Evolutionary conservation across 1,140 invertebrate species (phyloP).

Genomic region (Aphelinus atriplicis): DNA sequence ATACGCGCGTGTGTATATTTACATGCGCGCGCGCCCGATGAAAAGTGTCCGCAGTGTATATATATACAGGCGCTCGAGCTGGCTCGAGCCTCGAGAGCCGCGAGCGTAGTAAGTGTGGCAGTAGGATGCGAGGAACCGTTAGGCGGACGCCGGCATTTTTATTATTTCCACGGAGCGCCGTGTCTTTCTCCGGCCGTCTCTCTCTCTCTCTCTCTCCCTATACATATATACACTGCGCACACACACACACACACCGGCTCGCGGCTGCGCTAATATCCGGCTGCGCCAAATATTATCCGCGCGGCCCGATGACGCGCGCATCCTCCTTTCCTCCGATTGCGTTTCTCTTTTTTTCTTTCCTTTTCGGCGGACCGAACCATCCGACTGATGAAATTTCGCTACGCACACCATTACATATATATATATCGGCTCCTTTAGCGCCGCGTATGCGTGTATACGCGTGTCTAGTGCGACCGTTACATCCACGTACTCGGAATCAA

Average conservation of each 20-base stretch:
- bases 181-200: too few relatives aligned
- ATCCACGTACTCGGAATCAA: too few relatives aligned
- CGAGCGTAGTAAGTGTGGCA: slow-evolving; percentile 55
- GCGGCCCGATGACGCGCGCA: slow-evolving; percentile 29
- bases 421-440: too few relatives aligned
- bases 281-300: background rate
- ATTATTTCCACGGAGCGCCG: slow-evolving; percentile 43
- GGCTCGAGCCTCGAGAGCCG: slow-evolving; percentile 11
- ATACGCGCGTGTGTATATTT: too few relatives aligned
- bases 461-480: too few relatives aligned
- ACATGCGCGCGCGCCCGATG: background rate
- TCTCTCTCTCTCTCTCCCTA: background rate
- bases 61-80: slow-evolving; percentile 25
- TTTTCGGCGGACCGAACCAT: background rate
- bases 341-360: slow-evolving; percentile 19
- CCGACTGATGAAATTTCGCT: too few relatives aligned
- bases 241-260: background rate
- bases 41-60: slow-evolving; percentile 31
- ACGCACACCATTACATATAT: too few relatives aligned
- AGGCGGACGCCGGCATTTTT: slow-evolving; percentile 51
- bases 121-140: slow-evolving; percentile 58
- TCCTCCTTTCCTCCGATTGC: slow-evolving; percentile 32
- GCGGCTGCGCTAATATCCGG: slow-evolving; percentile 8
- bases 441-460: too few relatives aligned
- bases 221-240: too few relatives aligned